Conservation (phyloP, 2,797 vertebrate species). For the Sebastes steindachneri region DNA sequence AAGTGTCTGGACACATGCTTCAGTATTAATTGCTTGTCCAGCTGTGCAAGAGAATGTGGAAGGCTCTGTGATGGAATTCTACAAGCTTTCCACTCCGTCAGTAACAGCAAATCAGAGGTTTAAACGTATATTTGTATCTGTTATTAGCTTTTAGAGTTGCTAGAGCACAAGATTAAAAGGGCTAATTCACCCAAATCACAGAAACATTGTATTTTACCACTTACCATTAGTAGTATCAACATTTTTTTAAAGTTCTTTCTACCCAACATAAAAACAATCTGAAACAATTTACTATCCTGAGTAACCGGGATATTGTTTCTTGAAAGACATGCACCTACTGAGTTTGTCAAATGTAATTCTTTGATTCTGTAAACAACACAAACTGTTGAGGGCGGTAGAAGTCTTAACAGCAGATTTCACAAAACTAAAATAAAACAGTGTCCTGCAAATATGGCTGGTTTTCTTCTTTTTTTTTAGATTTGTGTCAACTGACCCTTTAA, state of each 20-base stretch:
- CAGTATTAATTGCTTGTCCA: constrained; percentile 72
- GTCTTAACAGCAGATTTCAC: background rate
- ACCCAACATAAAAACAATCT: background rate
- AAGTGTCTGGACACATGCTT: constrained; percentile 59
- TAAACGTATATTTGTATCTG: background rate
- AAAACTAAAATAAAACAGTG: background rate
- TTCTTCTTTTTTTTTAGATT: background rate
- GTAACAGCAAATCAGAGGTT: constrained; percentile 17
- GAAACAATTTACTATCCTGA: background rate
- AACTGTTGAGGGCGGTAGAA: background rate
- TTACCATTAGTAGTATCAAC: background rate
- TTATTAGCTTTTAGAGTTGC: background rate
- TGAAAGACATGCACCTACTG: background rate
- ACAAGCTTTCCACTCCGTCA: constrained; percentile 5
- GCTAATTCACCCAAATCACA: background rate
- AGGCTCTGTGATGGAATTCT: background rate
- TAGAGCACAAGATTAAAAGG: background rate
- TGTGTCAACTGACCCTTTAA: background rate
- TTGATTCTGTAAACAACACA: background rate
- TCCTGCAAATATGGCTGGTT: background rate
- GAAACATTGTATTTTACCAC: background rate
- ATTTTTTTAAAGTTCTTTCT: background rate
- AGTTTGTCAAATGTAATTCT: background rate
- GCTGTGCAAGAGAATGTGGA: constrained; percentile 56
- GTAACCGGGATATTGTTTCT: background rate